Percentiles rank a stretch among this genome's conserved stretches.
Evolutionary conservation across 2,797 vertebrate genomes (phyloP).

Genomic region (Brotogeris chrysoptera): DNA sequence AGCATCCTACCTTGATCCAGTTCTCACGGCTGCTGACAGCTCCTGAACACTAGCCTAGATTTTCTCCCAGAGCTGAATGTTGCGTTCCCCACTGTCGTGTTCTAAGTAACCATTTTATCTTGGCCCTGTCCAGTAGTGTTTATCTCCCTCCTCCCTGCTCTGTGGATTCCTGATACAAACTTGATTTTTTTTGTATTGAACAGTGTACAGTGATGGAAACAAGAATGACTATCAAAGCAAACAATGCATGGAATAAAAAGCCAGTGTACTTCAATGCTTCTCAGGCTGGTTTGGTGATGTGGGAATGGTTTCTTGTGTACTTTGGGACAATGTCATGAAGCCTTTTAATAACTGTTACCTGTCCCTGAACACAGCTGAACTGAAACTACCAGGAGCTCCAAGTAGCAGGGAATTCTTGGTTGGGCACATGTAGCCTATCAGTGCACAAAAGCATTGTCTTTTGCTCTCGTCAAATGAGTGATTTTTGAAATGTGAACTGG

Average conservation of each 20-base stretch:
- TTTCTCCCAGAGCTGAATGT: conserved; percentile 54
- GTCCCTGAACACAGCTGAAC: neutral
- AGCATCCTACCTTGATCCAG: neutral
- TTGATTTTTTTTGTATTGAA: conserved; percentile 84
- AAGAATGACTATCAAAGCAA: conserved; percentile 89
- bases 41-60: conserved; percentile 55
- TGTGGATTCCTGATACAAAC: conserved; percentile 83
- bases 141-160: conserved; percentile 63
- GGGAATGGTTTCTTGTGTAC: neutral
- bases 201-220: conserved; percentile 86
- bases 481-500: neutral
- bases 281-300: conserved; percentile 51
- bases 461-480: neutral
- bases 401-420: neutral
- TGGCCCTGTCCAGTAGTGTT: conserved; percentile 70
- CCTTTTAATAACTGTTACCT: neutral
- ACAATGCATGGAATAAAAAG: conserved; percentile 97
- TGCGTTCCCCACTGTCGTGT: conserved; percentile 49
- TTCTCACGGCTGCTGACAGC: conserved; percentile 43
- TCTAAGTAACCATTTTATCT: conserved; percentile 33
- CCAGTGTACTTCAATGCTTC: conserved; percentile 86
- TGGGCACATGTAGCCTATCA: rapidly evolving
- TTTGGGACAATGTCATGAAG: neutral
- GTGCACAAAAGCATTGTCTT: neutral
- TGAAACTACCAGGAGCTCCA: neutral